Evolutionary conservation across 23 tunicate species (phyloP).

Genomic region (Trididemnum clinides): DNA sequence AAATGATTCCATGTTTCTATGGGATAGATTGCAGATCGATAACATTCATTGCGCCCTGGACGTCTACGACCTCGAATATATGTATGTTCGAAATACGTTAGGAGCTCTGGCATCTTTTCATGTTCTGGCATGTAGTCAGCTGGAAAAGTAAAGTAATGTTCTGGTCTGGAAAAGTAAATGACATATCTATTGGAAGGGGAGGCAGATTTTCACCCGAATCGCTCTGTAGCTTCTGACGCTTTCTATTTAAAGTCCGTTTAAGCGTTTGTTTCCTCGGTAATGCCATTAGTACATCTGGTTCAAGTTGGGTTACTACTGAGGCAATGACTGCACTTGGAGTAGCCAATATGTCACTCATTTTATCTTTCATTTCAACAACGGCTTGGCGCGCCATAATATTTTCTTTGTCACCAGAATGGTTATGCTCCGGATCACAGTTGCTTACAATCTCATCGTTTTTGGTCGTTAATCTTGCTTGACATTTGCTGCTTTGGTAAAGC

Average conservation of each 20-base stretch:
- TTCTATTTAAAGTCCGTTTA: constrained; percentile 20
- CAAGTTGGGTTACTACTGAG: constrained; percentile 41
- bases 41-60: constrained; percentile 32
- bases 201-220: constrained; percentile 24
- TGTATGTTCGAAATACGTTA: neutral
- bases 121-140: constrained; percentile 20
- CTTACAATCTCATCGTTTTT: constrained; percentile 35
- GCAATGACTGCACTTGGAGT: constrained; percentile 42
- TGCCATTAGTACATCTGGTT: constrained; percentile 51
- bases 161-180: neutral
- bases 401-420: constrained; percentile 34
- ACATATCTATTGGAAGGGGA: neutral
- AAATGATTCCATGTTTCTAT: constrained; percentile 29
- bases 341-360: constrained; percentile 34
- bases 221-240: constrained; percentile 36
- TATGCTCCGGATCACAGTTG: constrained; percentile 35
- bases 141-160: neutral
- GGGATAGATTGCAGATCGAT: constrained; percentile 12
- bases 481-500: constrained; percentile 22
- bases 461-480: constrained; percentile 38
- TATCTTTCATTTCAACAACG: constrained; percentile 45
- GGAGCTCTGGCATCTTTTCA: constrained; percentile 7
- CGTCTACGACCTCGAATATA: constrained; percentile 17
- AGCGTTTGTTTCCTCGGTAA: constrained; percentile 40
- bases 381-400: constrained; percentile 54